phyloP scores from a whole-genome alignment of 2,797 vertebrate genomes.

The Brachymystax lenok region DNA sequence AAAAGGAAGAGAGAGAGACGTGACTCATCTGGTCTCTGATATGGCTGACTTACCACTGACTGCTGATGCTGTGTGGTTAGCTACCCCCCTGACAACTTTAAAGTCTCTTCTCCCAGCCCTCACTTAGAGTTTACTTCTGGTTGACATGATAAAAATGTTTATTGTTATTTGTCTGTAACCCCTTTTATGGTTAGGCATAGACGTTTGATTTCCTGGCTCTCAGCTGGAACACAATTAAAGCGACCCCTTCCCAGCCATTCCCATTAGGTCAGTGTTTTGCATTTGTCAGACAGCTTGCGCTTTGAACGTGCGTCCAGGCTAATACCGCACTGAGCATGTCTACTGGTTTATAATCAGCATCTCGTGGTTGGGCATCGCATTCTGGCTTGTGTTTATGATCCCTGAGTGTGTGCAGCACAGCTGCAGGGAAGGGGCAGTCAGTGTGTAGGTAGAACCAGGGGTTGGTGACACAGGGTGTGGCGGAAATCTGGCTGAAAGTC shows the following conservation, averaged over 20 bases:
- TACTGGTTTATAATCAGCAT: constrained; percentile 24
- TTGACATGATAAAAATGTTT: constrained; percentile 33
- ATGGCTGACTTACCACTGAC: constrained; percentile 19
- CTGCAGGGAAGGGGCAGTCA: not conserved
- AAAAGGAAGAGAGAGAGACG: constrained; percentile 14
- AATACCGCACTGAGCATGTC: not conserved
- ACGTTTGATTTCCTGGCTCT: not conserved
- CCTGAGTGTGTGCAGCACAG: not conserved
- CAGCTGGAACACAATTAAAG: not conserved
- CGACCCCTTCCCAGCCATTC: not conserved
- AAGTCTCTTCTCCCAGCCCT: not conserved
- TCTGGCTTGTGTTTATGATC: constrained; percentile 24
- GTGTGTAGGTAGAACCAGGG: not conserved
- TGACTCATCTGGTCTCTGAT: constrained; percentile 36
- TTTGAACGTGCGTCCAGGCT: constrained; percentile 13
- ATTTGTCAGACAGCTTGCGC: constrained; percentile 16
- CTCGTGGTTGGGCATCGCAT: constrained; percentile 55
- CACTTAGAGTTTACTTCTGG: not conserved
- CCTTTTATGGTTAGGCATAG: not conserved
- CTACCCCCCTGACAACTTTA: not conserved
- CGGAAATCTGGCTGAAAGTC: not conserved
- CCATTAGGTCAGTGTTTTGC: not conserved
- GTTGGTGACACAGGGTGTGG: not conserved
- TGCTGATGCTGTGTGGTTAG: constrained; percentile 4
- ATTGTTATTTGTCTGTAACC: not conserved